Evolutionary conservation across 2,888 invertebrate species (phyloP).

Genomic region (Drosophila demipolita): DNA sequence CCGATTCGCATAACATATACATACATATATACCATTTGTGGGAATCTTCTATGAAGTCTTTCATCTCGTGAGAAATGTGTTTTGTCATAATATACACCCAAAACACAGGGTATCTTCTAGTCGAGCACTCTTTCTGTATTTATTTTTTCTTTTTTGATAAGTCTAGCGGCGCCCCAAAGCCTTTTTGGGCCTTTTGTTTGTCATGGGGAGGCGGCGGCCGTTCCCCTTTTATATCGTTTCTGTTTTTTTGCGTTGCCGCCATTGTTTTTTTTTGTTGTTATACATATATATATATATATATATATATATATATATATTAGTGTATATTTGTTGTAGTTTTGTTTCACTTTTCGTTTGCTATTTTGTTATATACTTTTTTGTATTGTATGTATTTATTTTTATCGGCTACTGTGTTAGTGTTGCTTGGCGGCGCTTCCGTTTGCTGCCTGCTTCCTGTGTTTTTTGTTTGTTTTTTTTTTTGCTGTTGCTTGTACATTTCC

Average conservation of each 20-base stretch:
- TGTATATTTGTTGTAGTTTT: constrained; percentile 53
- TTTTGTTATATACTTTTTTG: constrained; percentile 33
- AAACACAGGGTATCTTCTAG: not conserved
- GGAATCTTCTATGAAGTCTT: not conserved
- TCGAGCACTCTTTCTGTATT: not conserved
- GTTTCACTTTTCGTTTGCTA: constrained; percentile 21
- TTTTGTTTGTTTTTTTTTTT: not conserved
- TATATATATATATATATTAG: constrained; percentile 23
- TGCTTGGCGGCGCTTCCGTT: constrained; percentile 32
- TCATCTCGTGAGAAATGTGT: not conserved
- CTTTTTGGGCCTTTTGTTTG: constrained; percentile 41
- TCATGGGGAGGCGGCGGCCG: constrained; percentile 23
- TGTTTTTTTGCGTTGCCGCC: constrained; percentile 52
- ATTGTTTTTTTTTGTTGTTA: constrained; percentile 44
- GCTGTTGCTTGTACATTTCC: constrained; percentile 57
- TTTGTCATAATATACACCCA: accelerated
- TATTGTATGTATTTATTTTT: constrained; percentile 51
- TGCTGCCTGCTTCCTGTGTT: constrained; percentile 25
- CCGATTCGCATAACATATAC: not conserved
- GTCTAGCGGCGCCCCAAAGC: constrained; percentile 50
- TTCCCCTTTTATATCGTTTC: constrained; percentile 24
- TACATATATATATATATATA: constrained; percentile 48
- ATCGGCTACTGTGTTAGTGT: constrained; percentile 64
- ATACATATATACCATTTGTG: not conserved
- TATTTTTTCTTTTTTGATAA: constrained; percentile 50